Base-by-base conservation (phyloP, 92 coral and sea anemone genomes). In the Palythoa caribaeorum region DNA sequence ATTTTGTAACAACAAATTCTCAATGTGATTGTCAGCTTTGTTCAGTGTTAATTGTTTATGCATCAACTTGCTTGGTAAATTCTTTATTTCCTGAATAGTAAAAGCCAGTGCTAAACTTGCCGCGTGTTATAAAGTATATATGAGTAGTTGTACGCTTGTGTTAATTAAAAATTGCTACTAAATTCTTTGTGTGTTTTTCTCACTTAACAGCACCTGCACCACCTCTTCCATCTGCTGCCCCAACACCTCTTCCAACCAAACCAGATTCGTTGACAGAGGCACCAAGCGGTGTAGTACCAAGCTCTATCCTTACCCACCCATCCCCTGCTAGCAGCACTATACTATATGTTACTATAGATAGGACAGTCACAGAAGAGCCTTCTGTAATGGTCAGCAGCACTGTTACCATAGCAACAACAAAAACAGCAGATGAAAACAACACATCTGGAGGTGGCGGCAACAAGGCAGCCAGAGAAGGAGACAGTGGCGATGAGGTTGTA, bases 281-380 rank as follows among this genome's bases (percentile, higher is more conserved):
- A 51, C 65, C 48, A 54, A 55, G 60, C 60, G 19, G 39, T 76
- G n/a, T 76, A 76, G 69, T 21, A 54, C 68, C 65, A 5, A 36
- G 83, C 69, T n/a, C 63, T 0, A 13, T 17, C 6, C 38, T 52
- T 16, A 12, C 69, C 66, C 68, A 13, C 62, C 17, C 47, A 5
- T 37, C 83, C 68, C 50, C 53, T 77, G 44, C 38, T 77, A 77
- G 53, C 48, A 53, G 83, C 39, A 53, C 66, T 77, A 16, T 77
- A 36, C 83, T 55, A 6, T 77, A 77, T 77, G 47, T 77, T 59
- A 77, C 83, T 37, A 15, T 37, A 77, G 83, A 77, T 77, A 54
- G 68, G 40, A 53, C 83, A 70, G 75, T 15, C 17, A 70, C 75
- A 14, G 50, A 77, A 39, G 63, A 19, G 62, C 83, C 83, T 77